Evolutionary conservation across 2,888 invertebrate species (phyloP).

Genomic region (Ferrisia virgata): DNA sequence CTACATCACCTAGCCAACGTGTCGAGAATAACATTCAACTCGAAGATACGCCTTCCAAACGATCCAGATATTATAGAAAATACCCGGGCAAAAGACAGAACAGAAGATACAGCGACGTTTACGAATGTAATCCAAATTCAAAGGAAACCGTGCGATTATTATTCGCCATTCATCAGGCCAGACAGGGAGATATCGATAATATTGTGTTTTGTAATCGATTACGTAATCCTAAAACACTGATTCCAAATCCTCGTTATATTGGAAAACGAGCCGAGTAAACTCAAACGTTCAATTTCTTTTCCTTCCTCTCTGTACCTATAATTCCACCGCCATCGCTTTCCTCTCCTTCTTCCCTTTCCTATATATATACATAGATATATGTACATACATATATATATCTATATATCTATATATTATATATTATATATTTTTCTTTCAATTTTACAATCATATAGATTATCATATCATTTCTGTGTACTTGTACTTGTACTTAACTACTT

Average conservation of each 20-base stretch:
- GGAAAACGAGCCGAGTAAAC: conserved; percentile 31
- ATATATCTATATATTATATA: no score
- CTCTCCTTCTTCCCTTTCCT: not conserved
- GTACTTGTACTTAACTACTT: not conserved
- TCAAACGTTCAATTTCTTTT: conserved; percentile 1
- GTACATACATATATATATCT: no score
- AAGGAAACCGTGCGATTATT: conserved; percentile 32
- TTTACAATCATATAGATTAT: not conserved
- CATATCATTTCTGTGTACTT: not conserved
- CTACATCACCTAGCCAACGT: not conserved
- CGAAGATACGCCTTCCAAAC: not conserved
- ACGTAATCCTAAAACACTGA: conserved; percentile 36
- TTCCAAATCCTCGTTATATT: conserved; percentile 41
- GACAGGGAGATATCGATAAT: conserved; percentile 36
- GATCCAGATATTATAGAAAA: conserved; percentile 34
- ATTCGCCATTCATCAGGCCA: conserved; percentile 40
- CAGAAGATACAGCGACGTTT: conserved; percentile 22
- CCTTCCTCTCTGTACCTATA: not conserved
- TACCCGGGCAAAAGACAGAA: conserved; percentile 39
- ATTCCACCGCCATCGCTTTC: not conserved
- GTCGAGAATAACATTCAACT: not conserved
- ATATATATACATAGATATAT: no score
- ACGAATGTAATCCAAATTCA: conserved; percentile 40
- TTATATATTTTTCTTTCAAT: not conserved
- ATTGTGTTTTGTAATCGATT: conserved; percentile 39